Percentiles rank a stretch among this genome's conserved stretches.
Conservation (phyloP, 23 tunicate genomes). For the Corella eumyota region DNA sequence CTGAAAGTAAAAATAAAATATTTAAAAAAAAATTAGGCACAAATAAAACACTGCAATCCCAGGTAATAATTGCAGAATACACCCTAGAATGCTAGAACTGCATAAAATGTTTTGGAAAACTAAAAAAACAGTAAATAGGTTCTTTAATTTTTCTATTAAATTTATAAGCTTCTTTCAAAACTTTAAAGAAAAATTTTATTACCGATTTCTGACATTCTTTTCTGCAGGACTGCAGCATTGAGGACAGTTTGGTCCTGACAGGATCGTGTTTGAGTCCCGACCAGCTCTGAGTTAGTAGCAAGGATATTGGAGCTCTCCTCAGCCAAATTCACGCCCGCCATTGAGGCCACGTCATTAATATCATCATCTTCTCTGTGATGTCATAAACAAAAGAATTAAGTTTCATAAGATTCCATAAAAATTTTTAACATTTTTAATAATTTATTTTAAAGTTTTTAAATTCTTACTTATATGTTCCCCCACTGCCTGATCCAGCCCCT, state of each 20-base stretch:
- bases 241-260: conserved; percentile 60
- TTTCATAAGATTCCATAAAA: background rate
- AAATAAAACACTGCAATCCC: background rate
- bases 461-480: conserved; percentile 72
- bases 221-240: conserved; percentile 42
- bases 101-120: no score
- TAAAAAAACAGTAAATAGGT: no score
- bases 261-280: conserved; percentile 73
- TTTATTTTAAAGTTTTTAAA: background rate
- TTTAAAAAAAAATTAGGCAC: background rate
- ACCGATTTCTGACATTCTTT: conserved; percentile 69
- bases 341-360: conserved; percentile 90
- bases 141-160: no score
- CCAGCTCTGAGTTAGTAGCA: conserved; percentile 72
- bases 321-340: conserved; percentile 89
- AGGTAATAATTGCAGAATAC: no score
- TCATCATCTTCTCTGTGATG: conserved; percentile 84
- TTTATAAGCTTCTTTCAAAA: no score
- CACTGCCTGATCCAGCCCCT: conserved; percentile 24
- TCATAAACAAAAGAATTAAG: background rate
- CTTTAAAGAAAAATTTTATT: no score
- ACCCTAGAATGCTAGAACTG: no score
- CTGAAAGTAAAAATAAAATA: conserved; percentile 19
- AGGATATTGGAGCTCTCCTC: conserved; percentile 85
- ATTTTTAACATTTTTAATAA: no score